Conservation (phyloP, 1,140 invertebrate species). For the Thaumetopoea pityocampa region DNA sequence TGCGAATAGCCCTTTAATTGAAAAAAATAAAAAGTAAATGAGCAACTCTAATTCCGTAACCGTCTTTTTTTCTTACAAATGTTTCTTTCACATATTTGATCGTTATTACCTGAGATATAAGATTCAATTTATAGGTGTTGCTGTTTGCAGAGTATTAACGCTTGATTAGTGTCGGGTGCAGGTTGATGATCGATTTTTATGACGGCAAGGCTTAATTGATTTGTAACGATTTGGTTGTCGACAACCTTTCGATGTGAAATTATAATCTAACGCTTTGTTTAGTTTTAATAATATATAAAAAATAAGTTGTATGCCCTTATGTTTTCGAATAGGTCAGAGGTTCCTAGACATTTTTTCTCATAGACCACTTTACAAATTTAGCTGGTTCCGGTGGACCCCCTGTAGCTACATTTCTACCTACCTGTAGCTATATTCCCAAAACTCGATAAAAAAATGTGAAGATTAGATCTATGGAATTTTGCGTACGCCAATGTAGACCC, state of each 20-base stretch:
- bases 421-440: too few species aligned
- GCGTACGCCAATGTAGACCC: too few species aligned
- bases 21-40: slow-evolving; percentile 3
- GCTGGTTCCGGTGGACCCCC: too few species aligned
- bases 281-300: too few species aligned
- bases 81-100: neutral
- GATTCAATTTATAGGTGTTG: neutral
- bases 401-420: too few species aligned
- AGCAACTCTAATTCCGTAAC: neutral
- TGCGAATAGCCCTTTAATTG: slow-evolving; percentile 10
- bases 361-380: too few species aligned
- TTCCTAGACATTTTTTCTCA: too few species aligned
- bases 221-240: slow-evolving; percentile 17
- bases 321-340: too few species aligned
- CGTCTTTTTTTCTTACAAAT: neutral
- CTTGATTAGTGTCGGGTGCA: slow-evolving; percentile 1
- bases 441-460: too few species aligned
- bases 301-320: too few species aligned
- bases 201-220: slow-evolving; percentile 5
- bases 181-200: slow-evolving; percentile 24
- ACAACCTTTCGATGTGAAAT: slow-evolving; percentile 3
- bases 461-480: too few species aligned
- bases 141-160: neutral
- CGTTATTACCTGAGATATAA: neutral
- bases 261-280: too few species aligned